Evolutionary conservation across 2,797 vertebrate species (phyloP).

Genomic region (Pagetopsis macropterus): DNA sequence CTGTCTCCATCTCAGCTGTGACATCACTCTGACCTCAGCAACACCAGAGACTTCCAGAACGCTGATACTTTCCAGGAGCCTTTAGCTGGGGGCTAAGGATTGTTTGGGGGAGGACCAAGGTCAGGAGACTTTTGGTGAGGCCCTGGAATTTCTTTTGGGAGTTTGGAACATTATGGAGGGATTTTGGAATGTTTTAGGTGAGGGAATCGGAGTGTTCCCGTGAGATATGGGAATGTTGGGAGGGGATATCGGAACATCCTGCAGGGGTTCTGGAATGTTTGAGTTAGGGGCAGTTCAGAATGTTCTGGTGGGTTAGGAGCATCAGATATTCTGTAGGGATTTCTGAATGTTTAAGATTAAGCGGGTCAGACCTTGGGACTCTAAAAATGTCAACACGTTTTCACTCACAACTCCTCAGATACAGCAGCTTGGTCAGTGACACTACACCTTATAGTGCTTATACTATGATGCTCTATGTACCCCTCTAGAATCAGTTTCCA

Average conservation of each 20-base stretch:
- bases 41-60: slow-evolving; percentile 26
- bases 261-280: slow-evolving; percentile 15
- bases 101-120: slow-evolving; percentile 24
- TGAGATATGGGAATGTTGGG: background rate
- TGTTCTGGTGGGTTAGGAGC: background rate
- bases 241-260: background rate
- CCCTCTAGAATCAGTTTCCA: no score
- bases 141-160: slow-evolving; percentile 5
- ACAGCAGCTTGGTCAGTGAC: no score
- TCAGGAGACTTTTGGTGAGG: slow-evolving; percentile 14
- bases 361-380: no score
- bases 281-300: background rate
- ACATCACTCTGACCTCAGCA: slow-evolving; percentile 36
- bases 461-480: no score
- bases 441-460: no score
- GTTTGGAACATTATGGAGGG: background rate
- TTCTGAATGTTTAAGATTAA: background rate
- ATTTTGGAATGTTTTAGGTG: slow-evolving; percentile 12
- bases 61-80: slow-evolving; percentile 4
- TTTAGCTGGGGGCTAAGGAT: slow-evolving; percentile 1
- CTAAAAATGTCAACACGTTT: no score
- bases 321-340: background rate
- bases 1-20: slow-evolving; percentile 61
- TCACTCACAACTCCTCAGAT: no score
- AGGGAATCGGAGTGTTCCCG: background rate